These are phyloP conservation scores for Dendrolimus kikuchii DNA, from an alignment of 1,140 invertebrate genomes.

Conservation along the genomic window DNA sequence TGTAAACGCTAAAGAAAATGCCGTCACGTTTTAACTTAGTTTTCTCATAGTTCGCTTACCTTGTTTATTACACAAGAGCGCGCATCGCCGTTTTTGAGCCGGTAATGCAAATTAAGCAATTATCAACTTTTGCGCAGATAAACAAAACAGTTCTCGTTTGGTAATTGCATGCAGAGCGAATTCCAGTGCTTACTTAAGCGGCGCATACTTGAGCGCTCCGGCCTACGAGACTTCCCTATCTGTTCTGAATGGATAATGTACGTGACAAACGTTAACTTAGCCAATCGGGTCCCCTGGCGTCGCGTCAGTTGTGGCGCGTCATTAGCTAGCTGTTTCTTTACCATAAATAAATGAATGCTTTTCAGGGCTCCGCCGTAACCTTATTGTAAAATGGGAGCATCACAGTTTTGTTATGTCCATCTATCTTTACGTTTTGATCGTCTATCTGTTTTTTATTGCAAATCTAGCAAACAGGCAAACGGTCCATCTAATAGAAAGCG, in stretches of 20 bases:
- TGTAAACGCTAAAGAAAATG: no score
- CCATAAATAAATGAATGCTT: no score
- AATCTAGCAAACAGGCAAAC: no score
- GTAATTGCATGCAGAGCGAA: conserved; percentile 27
- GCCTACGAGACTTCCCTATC: conserved; percentile 16
- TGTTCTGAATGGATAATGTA: conserved; percentile 33
- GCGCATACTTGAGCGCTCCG: conserved; percentile 17
- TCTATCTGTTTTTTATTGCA: neutral
- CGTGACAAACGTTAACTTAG: conserved; percentile 54
- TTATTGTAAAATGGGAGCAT: no score
- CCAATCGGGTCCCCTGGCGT: conserved; percentile 27
- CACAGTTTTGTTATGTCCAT: no score
- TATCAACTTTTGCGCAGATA: conserved; percentile 16
- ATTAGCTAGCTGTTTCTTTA: conserved; percentile 4
- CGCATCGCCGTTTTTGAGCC: neutral
- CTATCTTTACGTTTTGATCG: no score
- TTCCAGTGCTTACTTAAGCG: conserved; percentile 21
- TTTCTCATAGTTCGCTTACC: neutral
- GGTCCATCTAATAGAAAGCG: no score
- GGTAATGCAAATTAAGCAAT: conserved; percentile 17
- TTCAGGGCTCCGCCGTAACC: no score
- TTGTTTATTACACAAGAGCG: neutral
- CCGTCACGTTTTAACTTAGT: no score
- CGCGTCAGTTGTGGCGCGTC: conserved; percentile 13
- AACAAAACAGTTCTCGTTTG: conserved; percentile 14